phyloP scores from a whole-genome alignment of 92 coral and sea anemone species.

The Anthopleura xanthogrammica region DNA sequence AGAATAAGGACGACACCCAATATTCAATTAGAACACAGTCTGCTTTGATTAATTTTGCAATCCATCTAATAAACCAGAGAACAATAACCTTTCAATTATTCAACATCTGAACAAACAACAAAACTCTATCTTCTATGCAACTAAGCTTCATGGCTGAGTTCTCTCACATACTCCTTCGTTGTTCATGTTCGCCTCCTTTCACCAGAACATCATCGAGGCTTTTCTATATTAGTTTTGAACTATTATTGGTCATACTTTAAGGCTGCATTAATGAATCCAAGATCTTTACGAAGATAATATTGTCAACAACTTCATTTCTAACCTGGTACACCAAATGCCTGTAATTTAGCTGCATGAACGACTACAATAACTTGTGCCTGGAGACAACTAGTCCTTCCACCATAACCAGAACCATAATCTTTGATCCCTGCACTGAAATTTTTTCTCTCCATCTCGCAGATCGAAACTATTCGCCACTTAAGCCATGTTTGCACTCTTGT shows the following conservation, averaged over 20 bases:
- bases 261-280: background rate
- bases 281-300: background rate
- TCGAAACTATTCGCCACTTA: background rate
- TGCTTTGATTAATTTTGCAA: no score
- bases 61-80: no score
- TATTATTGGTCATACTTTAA: background rate
- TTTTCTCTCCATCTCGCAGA: conserved; percentile 1
- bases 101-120: no score
- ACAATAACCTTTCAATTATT: no score
- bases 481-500: background rate
- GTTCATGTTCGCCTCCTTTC: no score
- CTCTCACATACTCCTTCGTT: no score
- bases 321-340: conserved; percentile 43
- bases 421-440: background rate
- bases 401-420: background rate
- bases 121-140: no score
- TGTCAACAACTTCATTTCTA: background rate
- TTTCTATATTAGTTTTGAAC: no score
- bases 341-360: conserved; percentile 29
- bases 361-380: conserved; percentile 17
- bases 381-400: background rate
- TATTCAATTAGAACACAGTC: no score
- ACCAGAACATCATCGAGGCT: no score
- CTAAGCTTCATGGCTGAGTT: no score
- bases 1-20: no score